Percentiles rank a stretch among this genome's conserved stretches.
These are phyloP conservation scores for Leptura quadrifasciata DNA, from an alignment of 2,888 invertebrate genomes.

Conservation along the genomic window DNA sequence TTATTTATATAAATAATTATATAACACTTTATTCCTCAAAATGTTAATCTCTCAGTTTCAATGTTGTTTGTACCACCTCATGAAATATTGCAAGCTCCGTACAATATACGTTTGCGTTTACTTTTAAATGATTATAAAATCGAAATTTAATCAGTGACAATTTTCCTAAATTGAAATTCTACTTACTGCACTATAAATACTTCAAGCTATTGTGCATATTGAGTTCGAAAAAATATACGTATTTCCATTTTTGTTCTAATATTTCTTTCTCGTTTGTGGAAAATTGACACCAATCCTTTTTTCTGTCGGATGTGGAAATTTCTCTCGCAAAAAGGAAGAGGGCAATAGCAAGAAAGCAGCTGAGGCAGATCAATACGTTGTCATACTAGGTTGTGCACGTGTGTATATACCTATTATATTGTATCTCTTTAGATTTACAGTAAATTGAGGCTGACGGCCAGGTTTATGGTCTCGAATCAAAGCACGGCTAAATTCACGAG, in stretches of 20 bases:
- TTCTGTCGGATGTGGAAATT: constrained; percentile 34
- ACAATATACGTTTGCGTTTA: too few species aligned
- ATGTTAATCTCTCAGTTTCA: too few species aligned
- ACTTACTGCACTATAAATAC: too few species aligned
- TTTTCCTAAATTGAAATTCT: too few species aligned
- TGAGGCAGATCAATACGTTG: constrained; percentile 40
- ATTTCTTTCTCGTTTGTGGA: constrained; percentile 20
- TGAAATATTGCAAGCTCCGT: too few species aligned
- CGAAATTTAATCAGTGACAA: too few species aligned
- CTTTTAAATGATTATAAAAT: too few species aligned
- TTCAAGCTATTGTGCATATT: too few species aligned
- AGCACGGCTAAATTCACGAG: neutral
- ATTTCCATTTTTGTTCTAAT: constrained; percentile 10
- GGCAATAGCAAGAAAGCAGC: constrained; percentile 35
- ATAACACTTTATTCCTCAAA: too few species aligned
- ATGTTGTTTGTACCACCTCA: too few species aligned
- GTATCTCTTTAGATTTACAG: neutral
- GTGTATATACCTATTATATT: constrained; percentile 26
- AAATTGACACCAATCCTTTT: constrained; percentile 37
- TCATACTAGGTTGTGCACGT: constrained; percentile 29
- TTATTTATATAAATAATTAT: too few species aligned
- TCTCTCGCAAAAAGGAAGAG: constrained; percentile 26
- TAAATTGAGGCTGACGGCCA: neutral
- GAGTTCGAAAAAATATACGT: neutral
- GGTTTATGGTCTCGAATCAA: neutral